These are phyloP conservation scores for Peromyscus polionotus DNA, from an alignment of 2,113 vertebrate species.

Conservation along the genomic window DNA sequence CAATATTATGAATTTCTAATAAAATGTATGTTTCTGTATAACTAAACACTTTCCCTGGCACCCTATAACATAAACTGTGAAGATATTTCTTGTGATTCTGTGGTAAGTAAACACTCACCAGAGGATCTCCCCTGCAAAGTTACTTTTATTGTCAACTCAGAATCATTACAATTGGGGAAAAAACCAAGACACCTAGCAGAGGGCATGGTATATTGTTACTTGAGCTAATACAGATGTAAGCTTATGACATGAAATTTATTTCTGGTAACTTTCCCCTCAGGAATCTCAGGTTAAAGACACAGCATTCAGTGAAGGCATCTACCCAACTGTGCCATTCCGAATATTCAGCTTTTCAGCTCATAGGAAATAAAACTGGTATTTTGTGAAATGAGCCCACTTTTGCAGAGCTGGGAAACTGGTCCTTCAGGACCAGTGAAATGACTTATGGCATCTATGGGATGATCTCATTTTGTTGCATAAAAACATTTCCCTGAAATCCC, in stretches of 20 bases:
- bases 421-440: conserved; percentile 22
- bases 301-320: not conserved
- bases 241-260: conserved; percentile 43
- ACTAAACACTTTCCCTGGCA: conserved; percentile 30
- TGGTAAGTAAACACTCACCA: not conserved
- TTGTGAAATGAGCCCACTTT: not conserved
- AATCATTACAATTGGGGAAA: conserved; percentile 6
- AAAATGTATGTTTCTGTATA: conserved; percentile 28
- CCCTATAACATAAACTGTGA: conserved; percentile 40
- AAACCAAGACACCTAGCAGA: not conserved
- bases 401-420: conserved; percentile 6
- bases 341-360: conserved; percentile 37
- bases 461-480: conserved; percentile 26
- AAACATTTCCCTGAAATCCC: conserved; percentile 44
- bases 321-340: not conserved
- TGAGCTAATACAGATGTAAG: conserved; percentile 29
- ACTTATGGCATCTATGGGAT: conserved; percentile 8
- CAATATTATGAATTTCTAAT: conserved; percentile 32
- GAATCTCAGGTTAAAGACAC: not conserved
- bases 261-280: not conserved
- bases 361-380: not conserved
- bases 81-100: conserved; percentile 46
- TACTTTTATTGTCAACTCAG: conserved; percentile 26
- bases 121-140: conserved; percentile 33
- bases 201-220: not conserved